These are phyloP conservation scores for Tuta absoluta DNA, from an alignment of 2,888 invertebrate genomes.

Conservation along the genomic window DNA sequence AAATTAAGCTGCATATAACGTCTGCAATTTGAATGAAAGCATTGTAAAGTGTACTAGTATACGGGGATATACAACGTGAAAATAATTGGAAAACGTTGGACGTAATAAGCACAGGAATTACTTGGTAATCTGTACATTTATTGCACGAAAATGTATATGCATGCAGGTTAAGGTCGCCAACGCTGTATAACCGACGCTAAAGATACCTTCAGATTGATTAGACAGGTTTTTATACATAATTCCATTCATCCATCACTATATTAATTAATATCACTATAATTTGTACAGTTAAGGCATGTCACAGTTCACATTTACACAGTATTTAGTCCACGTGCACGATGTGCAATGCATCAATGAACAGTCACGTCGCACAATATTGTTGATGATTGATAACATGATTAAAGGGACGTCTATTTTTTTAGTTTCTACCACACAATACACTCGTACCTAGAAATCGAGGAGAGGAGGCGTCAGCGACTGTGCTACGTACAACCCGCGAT, in stretches of 20 bases:
- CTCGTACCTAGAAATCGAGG: slow-evolving; percentile 77
- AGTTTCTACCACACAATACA: slow-evolving; percentile 78
- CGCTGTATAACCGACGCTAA: not conserved
- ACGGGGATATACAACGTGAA: slow-evolving; percentile 46
- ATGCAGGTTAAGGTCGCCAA: slow-evolving; percentile 27
- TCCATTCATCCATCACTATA: not conserved
- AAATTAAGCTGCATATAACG: slow-evolving; percentile 69
- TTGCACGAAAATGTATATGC: slow-evolving; percentile 33
- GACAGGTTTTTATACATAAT: not conserved
- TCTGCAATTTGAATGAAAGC: slow-evolving; percentile 58
- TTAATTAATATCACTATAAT: slow-evolving; percentile 5
- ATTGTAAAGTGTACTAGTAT: slow-evolving; percentile 45
- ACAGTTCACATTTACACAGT: slow-evolving; percentile 20
- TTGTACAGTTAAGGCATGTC: slow-evolving; percentile 10
- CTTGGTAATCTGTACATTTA: slow-evolving; percentile 16
- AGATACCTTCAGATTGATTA: not conserved
- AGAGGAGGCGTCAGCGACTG: slow-evolving; percentile 63
- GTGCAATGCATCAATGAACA: slow-evolving; percentile 2
- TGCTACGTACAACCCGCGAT: slow-evolving; percentile 68
- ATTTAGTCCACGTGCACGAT: not conserved
- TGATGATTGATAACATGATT: slow-evolving; percentile 37
- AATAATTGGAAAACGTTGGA: slow-evolving; percentile 34
- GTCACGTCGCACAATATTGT: slow-evolving; percentile 8
- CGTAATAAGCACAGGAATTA: slow-evolving; percentile 39
- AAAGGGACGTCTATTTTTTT: slow-evolving; percentile 58